phyloP scores from a whole-genome alignment of 2,797 vertebrate species.

The Crenuchus spilurus region DNA sequence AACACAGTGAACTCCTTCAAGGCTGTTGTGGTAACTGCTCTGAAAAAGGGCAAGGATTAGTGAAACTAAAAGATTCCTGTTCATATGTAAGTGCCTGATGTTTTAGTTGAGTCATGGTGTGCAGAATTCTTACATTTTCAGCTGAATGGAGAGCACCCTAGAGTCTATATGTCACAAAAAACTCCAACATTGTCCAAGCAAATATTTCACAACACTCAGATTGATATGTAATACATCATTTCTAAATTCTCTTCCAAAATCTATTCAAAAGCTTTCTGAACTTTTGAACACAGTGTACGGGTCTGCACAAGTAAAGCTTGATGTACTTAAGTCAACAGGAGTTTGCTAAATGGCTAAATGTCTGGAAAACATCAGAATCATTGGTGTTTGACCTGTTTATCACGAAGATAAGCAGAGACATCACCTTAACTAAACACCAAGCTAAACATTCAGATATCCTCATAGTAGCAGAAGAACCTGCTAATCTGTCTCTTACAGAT shows the following conservation, averaged over 20 bases:
- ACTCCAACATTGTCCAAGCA: background rate
- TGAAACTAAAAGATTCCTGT: constrained; percentile 28
- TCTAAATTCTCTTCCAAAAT: too few relatives aligned
- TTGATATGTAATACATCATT: too few relatives aligned
- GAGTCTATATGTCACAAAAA: background rate
- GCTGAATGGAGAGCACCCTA: constrained; percentile 22
- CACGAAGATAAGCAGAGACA: constrained; percentile 36
- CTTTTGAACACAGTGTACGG: background rate
- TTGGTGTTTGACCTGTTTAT: constrained; percentile 37
- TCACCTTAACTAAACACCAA: constrained; percentile 40
- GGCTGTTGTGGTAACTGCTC: constrained; percentile 28
- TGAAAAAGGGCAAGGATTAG: constrained; percentile 34
- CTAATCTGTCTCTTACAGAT: background rate
- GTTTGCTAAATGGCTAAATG: constrained; percentile 33
- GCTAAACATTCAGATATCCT: constrained; percentile 22
- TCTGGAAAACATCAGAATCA: constrained; percentile 48
- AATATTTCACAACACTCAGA: background rate
- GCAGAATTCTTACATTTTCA: constrained; percentile 8
- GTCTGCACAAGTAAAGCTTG: background rate
- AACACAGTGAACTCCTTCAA: constrained; percentile 25
- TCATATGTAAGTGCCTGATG: constrained; percentile 16
- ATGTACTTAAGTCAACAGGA: background rate
- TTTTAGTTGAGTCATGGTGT: constrained; percentile 15
- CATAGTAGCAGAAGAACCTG: constrained; percentile 5
- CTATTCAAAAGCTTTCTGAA: background rate